phyloP scores from a whole-genome alignment of 2,113 vertebrate genomes.

The Bombycilla garrulus region DNA sequence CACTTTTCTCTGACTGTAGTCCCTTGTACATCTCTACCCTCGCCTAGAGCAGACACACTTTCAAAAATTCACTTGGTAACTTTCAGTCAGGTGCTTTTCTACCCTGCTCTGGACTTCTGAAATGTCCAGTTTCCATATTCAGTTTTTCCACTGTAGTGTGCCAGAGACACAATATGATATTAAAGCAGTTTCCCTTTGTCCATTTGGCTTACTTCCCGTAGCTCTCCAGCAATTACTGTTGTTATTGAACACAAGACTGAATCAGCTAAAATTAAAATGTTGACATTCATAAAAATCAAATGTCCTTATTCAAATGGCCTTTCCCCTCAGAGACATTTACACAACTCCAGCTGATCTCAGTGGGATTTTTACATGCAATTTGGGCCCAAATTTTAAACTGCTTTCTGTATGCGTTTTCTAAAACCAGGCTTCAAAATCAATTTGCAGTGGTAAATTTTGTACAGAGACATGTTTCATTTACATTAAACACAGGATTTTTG shows the following conservation, averaged over 20 bases:
- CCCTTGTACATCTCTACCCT: not conserved
- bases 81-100: constrained; percentile 40
- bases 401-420: not conserved
- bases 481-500: not conserved
- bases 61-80: not conserved
- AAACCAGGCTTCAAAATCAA: not conserved
- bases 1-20: not conserved
- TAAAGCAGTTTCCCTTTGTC: constrained; percentile 60
- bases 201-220: constrained; percentile 35
- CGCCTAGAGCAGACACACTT: not conserved
- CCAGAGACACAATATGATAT: constrained; percentile 48
- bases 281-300: constrained; percentile 18
- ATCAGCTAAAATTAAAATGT: constrained; percentile 38
- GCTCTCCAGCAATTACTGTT: constrained; percentile 37
- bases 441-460: not conserved
- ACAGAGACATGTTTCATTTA: not conserved
- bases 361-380: not conserved
- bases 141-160: constrained; percentile 41
- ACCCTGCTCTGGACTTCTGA: not conserved
- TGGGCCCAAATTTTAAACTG: not conserved
- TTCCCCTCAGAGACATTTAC: not conserved
- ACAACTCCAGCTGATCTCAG: not conserved
- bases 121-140: constrained; percentile 17
- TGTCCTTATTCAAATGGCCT: not conserved
- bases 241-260: constrained; percentile 5